phyloP scores from a whole-genome alignment of 2,797 vertebrate species.

The Peromyscus aztecus region DNA sequence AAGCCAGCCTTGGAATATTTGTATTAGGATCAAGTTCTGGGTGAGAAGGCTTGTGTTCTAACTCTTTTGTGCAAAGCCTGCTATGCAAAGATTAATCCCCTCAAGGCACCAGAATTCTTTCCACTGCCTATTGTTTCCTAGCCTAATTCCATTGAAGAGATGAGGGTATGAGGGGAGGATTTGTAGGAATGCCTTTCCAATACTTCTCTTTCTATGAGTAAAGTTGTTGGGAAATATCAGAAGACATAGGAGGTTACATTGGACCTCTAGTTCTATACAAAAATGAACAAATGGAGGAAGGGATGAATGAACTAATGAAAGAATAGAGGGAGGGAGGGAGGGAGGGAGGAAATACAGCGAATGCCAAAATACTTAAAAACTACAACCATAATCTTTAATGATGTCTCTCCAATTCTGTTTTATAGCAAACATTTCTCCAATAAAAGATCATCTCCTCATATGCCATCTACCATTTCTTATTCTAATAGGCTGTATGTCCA shows the following conservation, averaged over 20 bases:
- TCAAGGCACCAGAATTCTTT: no score
- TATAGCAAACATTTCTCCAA: background rate
- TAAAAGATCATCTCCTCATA: background rate
- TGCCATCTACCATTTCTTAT: background rate
- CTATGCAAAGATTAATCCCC: background rate
- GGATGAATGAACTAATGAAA: background rate
- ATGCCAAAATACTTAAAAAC: background rate
- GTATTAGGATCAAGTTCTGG: background rate
- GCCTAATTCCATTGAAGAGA: background rate
- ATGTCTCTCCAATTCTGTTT: background rate
- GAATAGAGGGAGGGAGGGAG: background rate
- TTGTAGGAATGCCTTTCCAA: background rate
- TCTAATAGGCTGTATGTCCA: no score
- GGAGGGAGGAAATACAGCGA: background rate
- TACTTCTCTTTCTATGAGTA: accelerated
- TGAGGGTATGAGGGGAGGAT: background rate
- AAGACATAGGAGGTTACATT: background rate
- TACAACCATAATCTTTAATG: background rate
- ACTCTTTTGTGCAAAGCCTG: background rate
- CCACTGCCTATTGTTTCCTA: background rate
- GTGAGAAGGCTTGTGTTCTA: background rate
- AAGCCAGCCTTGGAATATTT: background rate
- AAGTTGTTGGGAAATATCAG: background rate
- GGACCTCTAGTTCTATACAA: background rate
- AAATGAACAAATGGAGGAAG: background rate